Conservation (phyloP, 2,113 vertebrate genomes). For the Chunga burmeisteri region DNA sequence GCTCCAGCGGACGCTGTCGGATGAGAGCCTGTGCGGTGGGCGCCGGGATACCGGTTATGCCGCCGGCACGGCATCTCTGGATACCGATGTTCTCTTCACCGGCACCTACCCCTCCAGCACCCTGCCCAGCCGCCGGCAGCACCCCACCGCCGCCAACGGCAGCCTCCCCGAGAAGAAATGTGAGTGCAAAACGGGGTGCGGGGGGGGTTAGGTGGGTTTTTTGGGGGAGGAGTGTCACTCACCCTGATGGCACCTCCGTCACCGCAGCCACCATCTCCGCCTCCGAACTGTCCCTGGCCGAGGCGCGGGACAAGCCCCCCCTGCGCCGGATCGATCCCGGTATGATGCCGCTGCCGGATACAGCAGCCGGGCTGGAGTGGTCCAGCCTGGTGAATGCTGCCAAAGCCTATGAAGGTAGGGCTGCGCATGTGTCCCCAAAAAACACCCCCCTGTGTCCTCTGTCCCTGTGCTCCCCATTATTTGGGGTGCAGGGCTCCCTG, state of each 20-base stretch:
- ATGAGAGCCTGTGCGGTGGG: conserved; percentile 90
- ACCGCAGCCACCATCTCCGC: conserved; percentile 81
- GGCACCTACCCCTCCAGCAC: conserved; percentile 73
- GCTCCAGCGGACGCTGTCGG: conserved; percentile 88
- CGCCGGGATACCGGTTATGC: not conserved
- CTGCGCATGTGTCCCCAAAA: not conserved
- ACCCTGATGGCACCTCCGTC: not conserved
- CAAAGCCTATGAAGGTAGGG: conserved; percentile 80
- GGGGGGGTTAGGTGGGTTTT: too few species aligned
- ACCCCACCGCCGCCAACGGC: conserved; percentile 69
- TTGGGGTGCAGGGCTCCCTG: too few species aligned
- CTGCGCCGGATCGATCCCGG: conserved; percentile 81
- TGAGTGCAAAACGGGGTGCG: too few species aligned
- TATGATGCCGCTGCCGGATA: conserved; percentile 91
- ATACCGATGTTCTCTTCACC: too few species aligned
- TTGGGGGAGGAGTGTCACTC: rapidly evolving
- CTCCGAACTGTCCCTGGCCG: conserved; percentile 72
- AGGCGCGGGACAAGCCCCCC: conserved; percentile 79
- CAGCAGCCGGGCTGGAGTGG: conserved; percentile 88
- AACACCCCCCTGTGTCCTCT: too few species aligned
- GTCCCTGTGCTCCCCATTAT: too few species aligned
- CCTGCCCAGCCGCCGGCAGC: not conserved
- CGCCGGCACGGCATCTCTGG: rapidly evolving
- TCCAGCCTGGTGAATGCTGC: conserved; percentile 90
- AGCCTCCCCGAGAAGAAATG: conserved; percentile 77